Base-by-base conservation (phyloP, 2,797 vertebrate genomes). In the Neosalanx taihuensis region DNA sequence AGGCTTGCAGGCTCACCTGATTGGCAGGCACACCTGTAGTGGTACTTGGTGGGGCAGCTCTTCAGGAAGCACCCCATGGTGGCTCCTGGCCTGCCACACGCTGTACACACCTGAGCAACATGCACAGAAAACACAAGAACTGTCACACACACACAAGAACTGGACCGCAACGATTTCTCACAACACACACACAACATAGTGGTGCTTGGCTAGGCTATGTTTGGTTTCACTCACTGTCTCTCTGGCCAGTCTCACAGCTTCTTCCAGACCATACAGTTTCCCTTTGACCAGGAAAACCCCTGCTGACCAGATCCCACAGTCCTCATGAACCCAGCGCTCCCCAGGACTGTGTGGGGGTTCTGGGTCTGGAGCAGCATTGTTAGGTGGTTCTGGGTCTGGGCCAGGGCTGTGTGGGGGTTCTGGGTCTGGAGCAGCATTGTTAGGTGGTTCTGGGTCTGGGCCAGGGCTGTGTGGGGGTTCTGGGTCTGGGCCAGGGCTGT, bases 11-110 rank as follows among this genome's bases (percentile, higher is more conserved):
- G 4, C 77, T 79, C 73, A 93, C 93, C 93, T 77, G 91, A 88
- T 80, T 89, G 85, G 53, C 87, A 70, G 62, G 92, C 90, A 82
- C 93, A 94, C 73, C 77, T 87, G 84, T 91, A 92, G 84, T 94
- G 93, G 70, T 90, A 94, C 63, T 88, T 92, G 61, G 74, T 85
- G 46, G 74, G 68, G 60, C 93, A 94, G 64, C 89, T 86, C 82
- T 92, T 93, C 72, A 90, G 91, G 79, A 93, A 93, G 78, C 93
- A 94, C 23, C 92, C 93, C 88, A 92, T 84, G 4, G 93, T 91
- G 29, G 93, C 92, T 1, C 93, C 93, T 0, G 76, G 53, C 33
- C 75, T 76, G 10, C 76, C 73, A 80, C 93, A 94, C 17, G 60
- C 31, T 1, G 88, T 90, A 69, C 92, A 94, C 1, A 77, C 72